Evolutionary conservation across 2,113 vertebrate genomes (phyloP).

Genomic region (Danio rerio): GRCz12tu NC_133197.1:11272001-11272500

Average conservation of each 20-base stretch:
- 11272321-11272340: conserved; percentile 74
- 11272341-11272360: conserved; percentile 70
- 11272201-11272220: conserved; percentile 56
- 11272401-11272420: conserved; percentile 58
- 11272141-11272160: conserved; percentile 18
- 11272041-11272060: too few relatives aligned
- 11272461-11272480: conserved; percentile 58
- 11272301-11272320: conserved; percentile 65
- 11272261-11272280: conserved; percentile 54
- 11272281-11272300: conserved; percentile 45
- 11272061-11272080: too few relatives aligned
- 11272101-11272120: too few relatives aligned
- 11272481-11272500: conserved; percentile 53
- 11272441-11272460: conserved; percentile 53
- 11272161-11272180: neutral
- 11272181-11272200: neutral
- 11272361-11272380: conserved; percentile 40
- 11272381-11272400: conserved; percentile 47
- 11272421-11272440: conserved; percentile 49
- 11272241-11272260: conserved; percentile 51
- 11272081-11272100: too few relatives aligned
- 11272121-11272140: neutral
- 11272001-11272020: too few relatives aligned
- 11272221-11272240: conserved; percentile 38
- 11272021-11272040: too few relatives aligned